Evolutionary conservation across 2,797 vertebrate genomes (phyloP).

Genomic region (Karalla daura): DNA sequence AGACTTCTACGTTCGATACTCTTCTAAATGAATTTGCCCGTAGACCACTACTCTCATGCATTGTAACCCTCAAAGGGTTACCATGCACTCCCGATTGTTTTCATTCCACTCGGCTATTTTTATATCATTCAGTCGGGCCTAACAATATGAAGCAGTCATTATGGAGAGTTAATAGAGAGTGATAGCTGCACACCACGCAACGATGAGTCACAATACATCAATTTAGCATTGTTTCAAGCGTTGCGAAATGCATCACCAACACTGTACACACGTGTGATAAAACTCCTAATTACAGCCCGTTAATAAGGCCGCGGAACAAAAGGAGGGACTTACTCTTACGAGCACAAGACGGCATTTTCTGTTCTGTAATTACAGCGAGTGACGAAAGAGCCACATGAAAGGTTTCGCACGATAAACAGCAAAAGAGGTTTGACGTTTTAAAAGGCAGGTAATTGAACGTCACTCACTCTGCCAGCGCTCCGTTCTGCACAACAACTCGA

Average conservation of each 20-base stretch:
- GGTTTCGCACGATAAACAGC: background rate
- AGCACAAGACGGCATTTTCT: background rate
- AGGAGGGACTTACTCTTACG: background rate
- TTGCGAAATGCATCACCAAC: constrained; percentile 14
- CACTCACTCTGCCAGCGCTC: constrained; percentile 2
- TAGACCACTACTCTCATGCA: background rate
- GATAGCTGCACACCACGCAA: constrained; percentile 1
- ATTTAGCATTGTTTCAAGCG: constrained; percentile 12
- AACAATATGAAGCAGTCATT: background rate
- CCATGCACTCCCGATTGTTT: background rate
- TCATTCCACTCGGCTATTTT: background rate
- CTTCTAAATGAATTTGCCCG: too few species aligned
- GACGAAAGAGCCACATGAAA: background rate
- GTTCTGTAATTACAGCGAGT: background rate
- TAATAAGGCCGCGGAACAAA: too few species aligned
- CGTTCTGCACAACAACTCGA: background rate
- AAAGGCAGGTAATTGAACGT: constrained; percentile 3
- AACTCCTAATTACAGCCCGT: too few species aligned
- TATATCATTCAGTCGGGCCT: background rate
- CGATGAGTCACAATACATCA: constrained; percentile 17
- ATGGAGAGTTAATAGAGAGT: background rate
- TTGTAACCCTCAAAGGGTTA: background rate
- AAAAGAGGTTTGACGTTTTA: constrained; percentile 14
- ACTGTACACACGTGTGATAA: constrained; percentile 7
- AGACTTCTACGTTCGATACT: too few species aligned